phyloP scores from a whole-genome alignment of 2,113 vertebrate genomes.

The Pterophyllum scalare region DNA sequence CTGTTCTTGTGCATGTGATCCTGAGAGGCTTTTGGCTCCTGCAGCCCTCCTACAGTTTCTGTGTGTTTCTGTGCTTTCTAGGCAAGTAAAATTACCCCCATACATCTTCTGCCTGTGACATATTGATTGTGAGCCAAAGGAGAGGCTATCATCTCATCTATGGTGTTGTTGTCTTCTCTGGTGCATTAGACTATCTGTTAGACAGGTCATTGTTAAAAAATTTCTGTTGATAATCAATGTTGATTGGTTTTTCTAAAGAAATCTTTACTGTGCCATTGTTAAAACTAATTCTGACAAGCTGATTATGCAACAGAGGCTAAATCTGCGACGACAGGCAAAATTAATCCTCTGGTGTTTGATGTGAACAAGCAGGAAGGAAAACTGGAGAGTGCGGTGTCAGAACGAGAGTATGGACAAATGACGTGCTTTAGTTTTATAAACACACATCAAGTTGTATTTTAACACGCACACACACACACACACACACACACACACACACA shows the following conservation, averaged over 20 bases:
- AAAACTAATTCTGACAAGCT: constrained; percentile 17
- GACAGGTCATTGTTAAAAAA: constrained; percentile 28
- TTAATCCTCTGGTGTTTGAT: not conserved
- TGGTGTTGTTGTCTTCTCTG: constrained; percentile 32
- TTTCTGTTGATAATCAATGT: not conserved
- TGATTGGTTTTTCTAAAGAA: constrained; percentile 12
- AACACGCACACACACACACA: not conserved
- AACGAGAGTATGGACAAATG: constrained; percentile 17
- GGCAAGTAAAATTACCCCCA: constrained; percentile 64
- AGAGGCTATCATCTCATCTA: constrained; percentile 61
- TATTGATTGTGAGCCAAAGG: constrained; percentile 63
- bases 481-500: constrained; percentile 8
- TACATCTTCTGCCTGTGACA: constrained; percentile 67
- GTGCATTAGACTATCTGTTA: constrained; percentile 25
- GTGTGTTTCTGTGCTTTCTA: constrained; percentile 18
- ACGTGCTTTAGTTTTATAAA: constrained; percentile 22
- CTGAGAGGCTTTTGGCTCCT: constrained; percentile 5
- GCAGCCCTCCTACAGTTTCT: constrained; percentile 31
- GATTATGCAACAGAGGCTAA: constrained; percentile 13
- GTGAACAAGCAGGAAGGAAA: constrained; percentile 6
- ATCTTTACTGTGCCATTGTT: constrained; percentile 5
- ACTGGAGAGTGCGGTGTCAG: not conserved
- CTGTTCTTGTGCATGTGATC: not conserved
- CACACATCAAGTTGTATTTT: constrained; percentile 9
- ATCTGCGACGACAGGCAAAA: constrained; percentile 4